Percentiles rank a stretch among this genome's conserved stretches.
Evolutionary conservation across 1,140 invertebrate species (phyloP).

Genomic region (Maniola jurtina): DNA sequence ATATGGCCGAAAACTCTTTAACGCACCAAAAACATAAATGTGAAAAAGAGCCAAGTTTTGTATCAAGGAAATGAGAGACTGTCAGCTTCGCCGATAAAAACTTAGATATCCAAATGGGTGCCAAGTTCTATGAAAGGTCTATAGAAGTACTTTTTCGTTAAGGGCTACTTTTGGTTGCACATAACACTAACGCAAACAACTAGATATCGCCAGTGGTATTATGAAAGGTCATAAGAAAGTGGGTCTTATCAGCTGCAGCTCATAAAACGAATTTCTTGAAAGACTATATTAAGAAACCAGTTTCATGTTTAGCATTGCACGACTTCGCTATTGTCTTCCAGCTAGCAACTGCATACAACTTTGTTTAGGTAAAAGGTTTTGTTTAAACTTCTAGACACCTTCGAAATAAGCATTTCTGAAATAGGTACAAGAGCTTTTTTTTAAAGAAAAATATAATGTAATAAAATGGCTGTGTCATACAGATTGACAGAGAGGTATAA

Average conservation of each 20-base stretch:
- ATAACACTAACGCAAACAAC: neutral
- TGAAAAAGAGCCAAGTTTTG: too few relatives aligned
- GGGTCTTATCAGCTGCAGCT: constrained; percentile 9
- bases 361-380: constrained; percentile 1
- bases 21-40: too few relatives aligned
- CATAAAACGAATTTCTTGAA: constrained; percentile 11
- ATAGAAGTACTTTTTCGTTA: neutral
- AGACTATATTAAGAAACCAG: constrained; percentile 5
- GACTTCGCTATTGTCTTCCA: constrained; percentile 5
- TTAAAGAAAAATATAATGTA: too few relatives aligned
- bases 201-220: neutral
- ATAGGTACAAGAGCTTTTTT: neutral
- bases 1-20: too few relatives aligned
- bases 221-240: constrained; percentile 7
- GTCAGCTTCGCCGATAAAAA: too few relatives aligned
- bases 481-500: too few relatives aligned
- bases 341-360: neutral
- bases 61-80: too few relatives aligned
- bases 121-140: too few relatives aligned
- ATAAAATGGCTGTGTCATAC: too few relatives aligned
- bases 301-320: constrained; percentile 3
- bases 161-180: neutral
- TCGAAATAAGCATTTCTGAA: neutral
- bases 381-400: neutral
- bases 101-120: too few relatives aligned